phyloP scores from a whole-genome alignment of 2,113 vertebrate genomes.

The Brachyhypopomus gauderio region DNA sequence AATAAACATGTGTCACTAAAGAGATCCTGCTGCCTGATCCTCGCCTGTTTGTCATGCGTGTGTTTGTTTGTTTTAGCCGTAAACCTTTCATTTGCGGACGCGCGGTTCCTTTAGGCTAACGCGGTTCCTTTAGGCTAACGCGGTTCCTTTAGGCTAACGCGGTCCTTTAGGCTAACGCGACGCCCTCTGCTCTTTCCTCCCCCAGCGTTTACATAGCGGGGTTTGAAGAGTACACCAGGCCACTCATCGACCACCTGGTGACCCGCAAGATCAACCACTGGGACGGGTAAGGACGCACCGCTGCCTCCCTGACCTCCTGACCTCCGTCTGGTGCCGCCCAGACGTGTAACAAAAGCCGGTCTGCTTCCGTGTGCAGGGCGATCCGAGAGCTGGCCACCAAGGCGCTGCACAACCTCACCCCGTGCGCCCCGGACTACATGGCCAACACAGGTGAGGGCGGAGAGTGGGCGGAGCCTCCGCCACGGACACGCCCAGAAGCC shows the following conservation, averaged over 20 bases:
- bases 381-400: constrained; percentile 87
- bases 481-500: neutral
- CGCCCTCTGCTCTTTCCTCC: neutral
- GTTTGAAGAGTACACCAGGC: constrained; percentile 88
- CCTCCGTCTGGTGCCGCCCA: neutral
- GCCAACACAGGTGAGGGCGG: constrained; percentile 77
- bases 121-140: constrained; percentile 1
- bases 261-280: constrained; percentile 90
- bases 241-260: constrained; percentile 91
- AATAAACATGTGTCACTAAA: too few relatives aligned
- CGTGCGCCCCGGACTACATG: constrained; percentile 81
- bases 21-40: too few relatives aligned
- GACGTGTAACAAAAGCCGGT: neutral
- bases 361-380: constrained; percentile 68
- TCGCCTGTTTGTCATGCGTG: too few relatives aligned
- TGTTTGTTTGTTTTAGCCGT: neutral
- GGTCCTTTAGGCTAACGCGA: neutral
- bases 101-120: constrained; percentile 3
- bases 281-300: constrained; percentile 79
- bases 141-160: too few relatives aligned
- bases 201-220: constrained; percentile 84
- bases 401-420: constrained; percentile 87
- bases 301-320: neutral
- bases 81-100: neutral
- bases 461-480: neutral